A percentile compares a stretch with the other conserved stretches of the same genome.
These are phyloP conservation scores for Phengaris alcon DNA, from an alignment of 2,888 invertebrate species.

Conservation along the genomic window DNA sequence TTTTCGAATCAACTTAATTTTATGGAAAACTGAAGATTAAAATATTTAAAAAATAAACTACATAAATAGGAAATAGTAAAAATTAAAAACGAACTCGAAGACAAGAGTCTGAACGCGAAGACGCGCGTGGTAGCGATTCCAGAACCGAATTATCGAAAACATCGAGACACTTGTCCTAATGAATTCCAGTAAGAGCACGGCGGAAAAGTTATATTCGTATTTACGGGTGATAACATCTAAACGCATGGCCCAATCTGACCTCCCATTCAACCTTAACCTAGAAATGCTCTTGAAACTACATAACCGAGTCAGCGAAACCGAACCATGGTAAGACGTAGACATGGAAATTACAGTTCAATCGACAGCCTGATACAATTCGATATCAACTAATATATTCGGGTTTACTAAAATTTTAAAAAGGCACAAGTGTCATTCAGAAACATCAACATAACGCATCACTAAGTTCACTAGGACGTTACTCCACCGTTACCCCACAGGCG, in stretches of 20 bases:
- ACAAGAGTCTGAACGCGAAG: background rate
- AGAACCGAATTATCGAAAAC: background rate
- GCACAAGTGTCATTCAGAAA: conserved; percentile 27
- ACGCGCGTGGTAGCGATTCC: background rate
- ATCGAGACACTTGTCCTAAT: background rate
- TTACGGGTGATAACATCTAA: background rate
- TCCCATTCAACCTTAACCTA: conserved; percentile 17
- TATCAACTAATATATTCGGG: conserved; percentile 13
- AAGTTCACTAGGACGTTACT: background rate
- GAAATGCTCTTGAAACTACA: conserved; percentile 18
- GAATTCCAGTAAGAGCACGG: background rate
- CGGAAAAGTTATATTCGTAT: background rate
- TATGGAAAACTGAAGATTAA: conserved; percentile 14
- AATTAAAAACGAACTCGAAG: background rate
- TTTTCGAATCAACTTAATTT: conserved; percentile 12
- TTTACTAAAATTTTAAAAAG: conserved; percentile 25
- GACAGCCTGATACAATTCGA: conserved; percentile 4
- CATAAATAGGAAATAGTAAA: background rate
- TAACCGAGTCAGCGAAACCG: background rate
- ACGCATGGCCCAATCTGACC: background rate
- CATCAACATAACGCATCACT: conserved; percentile 20
- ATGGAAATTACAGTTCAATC: background rate
- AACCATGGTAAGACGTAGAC: conserved; percentile 18
- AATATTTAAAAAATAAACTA: conserved; percentile 1
- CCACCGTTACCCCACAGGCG: background rate